These are phyloP conservation scores for Caiman crocodilus DNA, from an alignment of 2,797 vertebrate genomes.

Conservation along the genomic window DNA sequence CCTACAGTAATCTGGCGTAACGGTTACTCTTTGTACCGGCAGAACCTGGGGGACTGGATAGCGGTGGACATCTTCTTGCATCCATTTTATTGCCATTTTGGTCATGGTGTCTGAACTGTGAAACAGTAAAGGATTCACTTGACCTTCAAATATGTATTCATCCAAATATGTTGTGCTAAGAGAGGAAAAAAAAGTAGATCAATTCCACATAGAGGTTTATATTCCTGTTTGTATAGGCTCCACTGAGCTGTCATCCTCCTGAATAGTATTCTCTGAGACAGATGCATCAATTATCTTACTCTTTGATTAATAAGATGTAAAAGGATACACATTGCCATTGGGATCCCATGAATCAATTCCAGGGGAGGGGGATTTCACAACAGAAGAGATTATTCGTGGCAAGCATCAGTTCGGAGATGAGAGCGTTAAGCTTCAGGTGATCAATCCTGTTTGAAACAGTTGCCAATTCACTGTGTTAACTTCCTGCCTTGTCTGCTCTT, in stretches of 20 bases:
- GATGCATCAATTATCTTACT: neutral
- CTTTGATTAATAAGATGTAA: neutral
- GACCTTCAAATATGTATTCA: neutral
- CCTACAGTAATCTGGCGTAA: accelerated
- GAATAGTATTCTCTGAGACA: neutral
- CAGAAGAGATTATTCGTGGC: neutral
- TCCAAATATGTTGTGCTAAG: accelerated
- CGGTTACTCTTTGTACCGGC: accelerated
- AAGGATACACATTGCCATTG: neutral
- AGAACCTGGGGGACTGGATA: neutral
- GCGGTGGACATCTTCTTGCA: neutral
- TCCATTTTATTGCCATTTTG: accelerated
- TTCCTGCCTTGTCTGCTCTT: neutral
- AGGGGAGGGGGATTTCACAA: accelerated
- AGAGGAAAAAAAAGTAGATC: accelerated
- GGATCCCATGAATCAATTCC: neutral
- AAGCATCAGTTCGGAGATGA: accelerated
- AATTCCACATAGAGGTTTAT: neutral
- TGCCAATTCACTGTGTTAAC: neutral
- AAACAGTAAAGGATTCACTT: accelerated
- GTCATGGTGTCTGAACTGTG: neutral
- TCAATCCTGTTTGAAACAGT: neutral
- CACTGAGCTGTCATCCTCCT: neutral
- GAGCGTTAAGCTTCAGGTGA: neutral
- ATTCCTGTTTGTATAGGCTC: neutral